phyloP scores from a whole-genome alignment of 2,113 vertebrate species.

The Mugil cephalus region DNA sequence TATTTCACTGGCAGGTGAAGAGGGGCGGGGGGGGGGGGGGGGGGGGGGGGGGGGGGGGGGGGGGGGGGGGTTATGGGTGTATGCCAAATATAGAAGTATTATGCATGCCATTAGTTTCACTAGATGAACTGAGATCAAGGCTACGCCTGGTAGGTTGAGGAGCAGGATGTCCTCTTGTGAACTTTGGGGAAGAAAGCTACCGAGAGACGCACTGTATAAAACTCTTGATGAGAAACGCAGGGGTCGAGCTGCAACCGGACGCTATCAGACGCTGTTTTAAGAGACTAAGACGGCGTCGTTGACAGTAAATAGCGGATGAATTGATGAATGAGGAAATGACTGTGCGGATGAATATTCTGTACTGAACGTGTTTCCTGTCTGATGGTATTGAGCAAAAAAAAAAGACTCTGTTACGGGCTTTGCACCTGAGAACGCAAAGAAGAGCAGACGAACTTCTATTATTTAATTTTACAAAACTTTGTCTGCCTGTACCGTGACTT shows the following conservation, averaged over 20 bases:
- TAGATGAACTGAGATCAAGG: conserved; percentile 47
- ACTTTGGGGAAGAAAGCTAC: not conserved
- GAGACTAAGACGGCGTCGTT: conserved; percentile 22
- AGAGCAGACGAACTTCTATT: conserved; percentile 38
- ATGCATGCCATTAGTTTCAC: conserved; percentile 73
- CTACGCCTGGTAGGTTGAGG: conserved; percentile 37
- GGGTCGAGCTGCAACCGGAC: conserved; percentile 39
- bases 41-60: not conserved
- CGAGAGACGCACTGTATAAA: conserved; percentile 21
- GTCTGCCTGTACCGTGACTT: conserved; percentile 43
- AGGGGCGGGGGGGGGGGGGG: not conserved
- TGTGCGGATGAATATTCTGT: conserved; percentile 16
- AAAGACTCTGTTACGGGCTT: conserved; percentile 34
- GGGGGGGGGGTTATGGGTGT: conserved; percentile 10
- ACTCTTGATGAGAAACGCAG: conserved; percentile 32
- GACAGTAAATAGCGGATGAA: conserved; percentile 25
- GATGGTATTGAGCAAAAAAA: conserved; percentile 22
- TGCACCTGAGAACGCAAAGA: conserved; percentile 19
- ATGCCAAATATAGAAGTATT: conserved; percentile 59
- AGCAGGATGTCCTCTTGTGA: conserved; percentile 46
- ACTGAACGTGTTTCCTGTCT: conserved; percentile 14
- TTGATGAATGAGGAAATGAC: conserved; percentile 29
- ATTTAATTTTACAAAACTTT: conserved; percentile 27
- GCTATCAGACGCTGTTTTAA: conserved; percentile 43
- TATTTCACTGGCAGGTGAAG: conserved; percentile 49